These are phyloP conservation scores for Drosophila algonquin DNA, from an alignment of 2,888 invertebrate species.

Conservation along the genomic window DNA sequence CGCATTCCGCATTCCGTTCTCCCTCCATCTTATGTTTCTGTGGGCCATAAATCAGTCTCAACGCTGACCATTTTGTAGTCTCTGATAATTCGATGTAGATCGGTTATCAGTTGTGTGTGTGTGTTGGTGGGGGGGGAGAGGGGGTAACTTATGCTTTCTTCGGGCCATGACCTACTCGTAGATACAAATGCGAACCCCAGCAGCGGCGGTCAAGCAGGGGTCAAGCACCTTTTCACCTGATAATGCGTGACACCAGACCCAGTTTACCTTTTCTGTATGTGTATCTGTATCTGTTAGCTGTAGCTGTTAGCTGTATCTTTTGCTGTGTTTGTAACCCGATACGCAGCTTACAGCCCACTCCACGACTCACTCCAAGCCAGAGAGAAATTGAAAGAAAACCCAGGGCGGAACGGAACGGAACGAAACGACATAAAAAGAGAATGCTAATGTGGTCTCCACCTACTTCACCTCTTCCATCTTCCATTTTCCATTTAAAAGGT, in stretches of 20 bases:
- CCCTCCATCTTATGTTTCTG: constrained; percentile 1
- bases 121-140: neutral
- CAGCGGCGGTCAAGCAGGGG: constrained; percentile 37
- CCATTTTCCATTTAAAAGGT: constrained; percentile 86
- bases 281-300: constrained; percentile 1
- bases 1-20: neutral
- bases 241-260: constrained; percentile 68
- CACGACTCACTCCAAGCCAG: constrained; percentile 13
- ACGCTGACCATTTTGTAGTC: constrained; percentile 32
- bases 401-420: neutral
- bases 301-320: constrained; percentile 7
- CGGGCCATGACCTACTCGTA: constrained; percentile 64
- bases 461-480: constrained; percentile 1
- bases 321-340: constrained; percentile 34
- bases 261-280: constrained; percentile 14
- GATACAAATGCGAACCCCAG: constrained; percentile 64
- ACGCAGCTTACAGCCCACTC: constrained; percentile 39
- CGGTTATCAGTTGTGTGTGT: constrained; percentile 13
- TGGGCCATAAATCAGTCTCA: constrained; percentile 34
- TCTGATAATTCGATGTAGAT: constrained; percentile 55
- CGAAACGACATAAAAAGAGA: constrained; percentile 3
- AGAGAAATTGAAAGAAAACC: constrained; percentile 18
- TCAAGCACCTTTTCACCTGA: constrained; percentile 73
- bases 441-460: constrained; percentile 40
- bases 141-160: constrained; percentile 69